phyloP scores from a whole-genome alignment of 2,113 vertebrate genomes.

The Antigone vipio region DNA sequence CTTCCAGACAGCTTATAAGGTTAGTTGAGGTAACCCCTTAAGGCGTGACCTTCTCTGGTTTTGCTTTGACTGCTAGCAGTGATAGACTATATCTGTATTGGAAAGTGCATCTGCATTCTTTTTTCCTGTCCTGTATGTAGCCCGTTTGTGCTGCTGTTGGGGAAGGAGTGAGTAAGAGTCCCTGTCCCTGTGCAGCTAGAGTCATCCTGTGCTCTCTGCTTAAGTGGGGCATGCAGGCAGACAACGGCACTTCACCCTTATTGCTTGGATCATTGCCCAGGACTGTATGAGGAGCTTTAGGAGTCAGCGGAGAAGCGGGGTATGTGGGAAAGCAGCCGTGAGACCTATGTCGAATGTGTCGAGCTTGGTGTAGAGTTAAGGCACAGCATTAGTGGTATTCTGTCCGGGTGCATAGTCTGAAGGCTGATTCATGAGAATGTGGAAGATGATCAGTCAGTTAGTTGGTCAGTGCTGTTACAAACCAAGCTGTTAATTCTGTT shows the following conservation, averaged over 20 bases:
- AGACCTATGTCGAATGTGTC: rapidly evolving
- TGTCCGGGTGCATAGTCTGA: rapidly evolving
- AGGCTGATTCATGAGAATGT: neutral
- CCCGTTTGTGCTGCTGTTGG: neutral
- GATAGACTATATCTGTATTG: neutral
- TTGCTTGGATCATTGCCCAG: rapidly evolving
- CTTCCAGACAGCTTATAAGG: neutral
- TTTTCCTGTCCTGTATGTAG: neutral
- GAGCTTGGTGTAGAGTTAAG: neutral
- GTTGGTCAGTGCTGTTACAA: neutral
- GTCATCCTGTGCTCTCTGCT: neutral
- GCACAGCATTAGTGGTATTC: neutral
- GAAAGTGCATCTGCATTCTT: rapidly evolving
- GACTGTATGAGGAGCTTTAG: neutral
- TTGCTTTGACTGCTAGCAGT: neutral
- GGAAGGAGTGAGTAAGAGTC: neutral
- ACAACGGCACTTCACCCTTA: rapidly evolving
- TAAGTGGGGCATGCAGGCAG: neutral
- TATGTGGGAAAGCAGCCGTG: neutral
- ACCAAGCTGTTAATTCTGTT: neutral
- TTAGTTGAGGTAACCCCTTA: neutral
- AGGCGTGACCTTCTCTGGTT: neutral
- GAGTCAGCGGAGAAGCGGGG: neutral
- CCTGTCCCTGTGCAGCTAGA: neutral
- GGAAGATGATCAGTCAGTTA: neutral